phyloP scores from a whole-genome alignment of 92 coral and sea anemone species.

The Heliopora coerulea region DNA sequence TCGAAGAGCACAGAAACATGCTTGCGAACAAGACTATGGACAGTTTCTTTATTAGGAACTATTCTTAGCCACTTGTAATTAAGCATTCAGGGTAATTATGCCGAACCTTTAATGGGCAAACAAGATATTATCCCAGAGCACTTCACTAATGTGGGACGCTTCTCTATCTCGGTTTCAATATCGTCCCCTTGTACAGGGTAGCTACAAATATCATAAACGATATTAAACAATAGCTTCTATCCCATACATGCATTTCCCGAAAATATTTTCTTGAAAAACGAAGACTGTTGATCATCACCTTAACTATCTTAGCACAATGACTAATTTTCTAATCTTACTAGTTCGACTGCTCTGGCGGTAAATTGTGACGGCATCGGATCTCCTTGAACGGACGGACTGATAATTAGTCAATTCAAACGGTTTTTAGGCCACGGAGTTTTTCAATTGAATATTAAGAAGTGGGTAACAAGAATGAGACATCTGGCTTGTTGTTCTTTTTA shows the following conservation, averaged over 20 bases:
- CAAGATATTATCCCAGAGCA: conserved; percentile 2
- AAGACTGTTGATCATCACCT: too few relatives aligned
- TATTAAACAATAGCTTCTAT: background rate
- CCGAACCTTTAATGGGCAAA: conserved; percentile 35
- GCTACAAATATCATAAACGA: background rate
- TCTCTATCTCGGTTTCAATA: conserved; percentile 18
- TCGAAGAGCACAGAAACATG: conserved; percentile 7
- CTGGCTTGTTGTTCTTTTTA: conserved; percentile 40
- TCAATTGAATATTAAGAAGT: conserved; percentile 32
- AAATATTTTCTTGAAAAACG: background rate
- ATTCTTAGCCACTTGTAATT: conserved; percentile 45
- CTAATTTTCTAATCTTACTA: too few relatives aligned
- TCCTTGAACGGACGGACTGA: background rate
- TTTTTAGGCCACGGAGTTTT: conserved; percentile 3
- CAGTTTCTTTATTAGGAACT: conserved; percentile 33
- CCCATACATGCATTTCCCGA: background rate
- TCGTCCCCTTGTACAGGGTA: background rate
- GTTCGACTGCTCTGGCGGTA: too few relatives aligned
- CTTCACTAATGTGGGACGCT: background rate
- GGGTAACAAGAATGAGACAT: conserved; percentile 27
- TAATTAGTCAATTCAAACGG: conserved; percentile 29
- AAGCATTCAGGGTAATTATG: conserved; percentile 42
- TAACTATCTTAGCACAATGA: too few relatives aligned
- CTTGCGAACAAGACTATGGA: conserved; percentile 13
- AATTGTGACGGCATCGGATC: too few relatives aligned